Evolutionary conservation across 2,113 vertebrate genomes (phyloP).

Genomic region (Rhipidura dahli): DNA sequence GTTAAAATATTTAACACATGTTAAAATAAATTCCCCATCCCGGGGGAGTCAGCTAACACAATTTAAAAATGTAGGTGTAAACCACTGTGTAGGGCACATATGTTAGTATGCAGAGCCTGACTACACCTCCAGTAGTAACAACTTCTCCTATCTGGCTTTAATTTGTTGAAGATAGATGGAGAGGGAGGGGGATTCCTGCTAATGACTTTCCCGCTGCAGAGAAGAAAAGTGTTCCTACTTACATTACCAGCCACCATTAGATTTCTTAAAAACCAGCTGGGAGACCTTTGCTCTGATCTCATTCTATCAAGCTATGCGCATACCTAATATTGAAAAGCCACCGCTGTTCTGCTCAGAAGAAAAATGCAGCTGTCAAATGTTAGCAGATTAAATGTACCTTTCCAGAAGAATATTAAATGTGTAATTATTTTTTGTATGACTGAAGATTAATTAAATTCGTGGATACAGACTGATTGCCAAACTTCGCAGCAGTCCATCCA

Average conservation of each 20-base stretch:
- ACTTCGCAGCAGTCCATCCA: slow-evolving; percentile 61
- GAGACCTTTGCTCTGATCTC: slow-evolving; percentile 60
- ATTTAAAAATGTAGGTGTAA: not conserved
- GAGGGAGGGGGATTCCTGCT: slow-evolving; percentile 1
- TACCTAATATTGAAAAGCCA: slow-evolving; percentile 62
- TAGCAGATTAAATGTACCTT: slow-evolving; percentile 70
- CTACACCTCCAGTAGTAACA: not conserved
- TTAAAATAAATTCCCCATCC: slow-evolving; percentile 24
- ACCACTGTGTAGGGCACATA: not conserved
- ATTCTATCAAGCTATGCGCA: slow-evolving; percentile 65
- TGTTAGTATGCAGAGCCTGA: slow-evolving; percentile 10
- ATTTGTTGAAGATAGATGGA: slow-evolving; percentile 40
- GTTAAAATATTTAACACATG: slow-evolving; percentile 3
- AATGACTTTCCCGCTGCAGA: slow-evolving; percentile 15
- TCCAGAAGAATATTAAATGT: slow-evolving; percentile 67
- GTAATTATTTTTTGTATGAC: slow-evolving; percentile 72
- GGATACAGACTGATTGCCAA: slow-evolving; percentile 60
- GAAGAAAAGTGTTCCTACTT: slow-evolving; percentile 38
- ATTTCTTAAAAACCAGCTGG: slow-evolving; percentile 52
- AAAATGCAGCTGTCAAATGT: slow-evolving; percentile 73
- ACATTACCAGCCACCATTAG: slow-evolving; percentile 24
- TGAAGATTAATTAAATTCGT: slow-evolving; percentile 68
- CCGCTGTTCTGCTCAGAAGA: slow-evolving; percentile 55
- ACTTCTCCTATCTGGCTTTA: slow-evolving; percentile 50
- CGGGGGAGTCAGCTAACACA: slow-evolving; percentile 1